Conservation (phyloP, 2,113 vertebrate species). For the Thomomys bottae region DNA sequence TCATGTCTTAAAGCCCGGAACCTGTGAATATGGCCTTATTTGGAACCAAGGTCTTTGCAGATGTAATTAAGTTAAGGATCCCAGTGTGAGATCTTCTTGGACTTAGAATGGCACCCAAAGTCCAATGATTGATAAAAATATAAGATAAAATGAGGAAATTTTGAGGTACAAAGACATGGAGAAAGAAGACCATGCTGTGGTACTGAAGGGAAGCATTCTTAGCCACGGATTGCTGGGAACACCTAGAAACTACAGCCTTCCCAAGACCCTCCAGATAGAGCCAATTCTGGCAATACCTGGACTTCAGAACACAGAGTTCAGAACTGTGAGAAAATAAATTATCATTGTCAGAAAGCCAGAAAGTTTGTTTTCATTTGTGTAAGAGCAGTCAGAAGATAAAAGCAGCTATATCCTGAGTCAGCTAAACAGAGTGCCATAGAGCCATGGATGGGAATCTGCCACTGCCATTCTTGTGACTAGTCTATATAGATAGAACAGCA, state of each 20-base stretch:
- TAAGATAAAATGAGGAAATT: neutral
- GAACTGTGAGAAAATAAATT: neutral
- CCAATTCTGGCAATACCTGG: neutral
- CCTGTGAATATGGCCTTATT: neutral
- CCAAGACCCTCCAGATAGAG: neutral
- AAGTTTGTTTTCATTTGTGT: neutral
- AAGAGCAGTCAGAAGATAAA: neutral
- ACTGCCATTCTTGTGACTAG: too few species aligned
- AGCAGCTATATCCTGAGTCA: neutral
- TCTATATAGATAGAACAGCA: neutral
- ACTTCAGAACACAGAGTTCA: neutral
- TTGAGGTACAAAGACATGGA: neutral
- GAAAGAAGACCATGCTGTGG: neutral
- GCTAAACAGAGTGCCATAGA: neutral
- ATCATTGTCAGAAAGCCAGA: neutral
- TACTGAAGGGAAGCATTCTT: neutral
- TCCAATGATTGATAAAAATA: neutral
- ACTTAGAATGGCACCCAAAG: neutral
- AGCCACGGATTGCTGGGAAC: fast-evolving
- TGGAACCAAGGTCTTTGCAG: neutral
- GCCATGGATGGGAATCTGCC: neutral
- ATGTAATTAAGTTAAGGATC: neutral
- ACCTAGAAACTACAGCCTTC: neutral
- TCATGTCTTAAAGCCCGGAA: neutral
- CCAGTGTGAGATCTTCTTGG: neutral